Evolutionary conservation across 2,888 invertebrate genomes (phyloP), one percentile per base, ranked within the genome.

Genomic region (Balanococcus diminutus): DNA sequence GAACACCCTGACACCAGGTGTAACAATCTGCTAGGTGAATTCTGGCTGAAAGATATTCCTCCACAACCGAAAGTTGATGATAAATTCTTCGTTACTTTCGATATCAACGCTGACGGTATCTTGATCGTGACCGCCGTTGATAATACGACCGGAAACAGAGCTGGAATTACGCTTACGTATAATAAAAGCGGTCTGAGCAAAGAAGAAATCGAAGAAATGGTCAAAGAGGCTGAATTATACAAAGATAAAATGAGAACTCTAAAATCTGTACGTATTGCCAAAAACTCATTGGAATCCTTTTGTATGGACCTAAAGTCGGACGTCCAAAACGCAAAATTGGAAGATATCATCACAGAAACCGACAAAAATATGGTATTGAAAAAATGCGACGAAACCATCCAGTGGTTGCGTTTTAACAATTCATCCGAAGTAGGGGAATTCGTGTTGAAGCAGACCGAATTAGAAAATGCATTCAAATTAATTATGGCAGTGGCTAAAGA

Each of bases 261-360:
- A n/a, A n/a, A n/a, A n/a, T n/a, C n/a, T n/a, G 19, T 19, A 19
- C 4, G 3, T 51, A 4, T 8, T 0, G 51, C 19, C 4, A 51
- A 51, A 19, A 51, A 51, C 19, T n/a, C 51, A 19, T 19, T 51
- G 2, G 19, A 51, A 4, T 51, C 51, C 1, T 51, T 19, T 19
- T 51, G 51, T 5, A 9, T n/a, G 5, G 19, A 2, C 4, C n/a
- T 51, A 19, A 51, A 51, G 51, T 6, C 22, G 19, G n/a, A 11
- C 11, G 94, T 95, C 90, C 98, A 98, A 89, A 98, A 98, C 89
- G 98, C 98, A 88, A 98, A 98, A 90, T 92, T 98, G 88, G 98
- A 98, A 92, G 87, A 87, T 28, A 87, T 56, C 97, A 94, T 89
- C 31, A 67, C 67, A 16, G 67, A 84, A 61, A 1, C 94, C 0